Base-by-base conservation (phyloP, 2,797 vertebrate genomes). In the Todus mexicanus region DNA sequence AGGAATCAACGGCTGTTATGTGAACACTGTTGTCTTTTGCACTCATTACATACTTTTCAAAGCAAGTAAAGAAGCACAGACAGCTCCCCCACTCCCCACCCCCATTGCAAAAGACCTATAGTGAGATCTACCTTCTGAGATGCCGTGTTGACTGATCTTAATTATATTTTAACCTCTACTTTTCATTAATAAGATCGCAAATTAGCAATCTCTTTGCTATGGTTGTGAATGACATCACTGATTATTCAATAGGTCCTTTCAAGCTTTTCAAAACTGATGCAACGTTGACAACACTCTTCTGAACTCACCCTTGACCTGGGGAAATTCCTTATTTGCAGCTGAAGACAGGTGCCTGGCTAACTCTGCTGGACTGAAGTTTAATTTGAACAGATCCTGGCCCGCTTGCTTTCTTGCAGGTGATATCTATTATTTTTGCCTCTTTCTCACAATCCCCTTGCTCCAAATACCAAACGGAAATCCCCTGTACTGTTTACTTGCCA, bases 81-180 rank as follows among this genome's bases (percentile, higher is more conserved):
- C 48, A 60, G n/a, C 9, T 5, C 13, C 48, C 25, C 45, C 12
- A 21, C 45, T 21, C 47, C 47, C 21, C 12, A 6, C 21, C 22
- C 9, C 11, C 14, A 13, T 26, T 51, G 60, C 16, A 53, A 54
- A 81, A 81, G 35, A 81, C 26, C 23, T 21, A 29, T 16, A 70
- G 23, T 40, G 45, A 70, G 43, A 43, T 25, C 25, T 90, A 18
- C 50, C 27, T 74, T 73, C 60, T 68, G 75, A 18, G 53, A 50
- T 68, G n/a, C 33, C 6, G 1, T 38, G 27, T 82, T 93, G 86
- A 57, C 29, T 74, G 43, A 84, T 70, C 40, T 73, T 70, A 79
- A 76, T 89, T 79, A n/a, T n/a, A 87, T 80, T 92, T 94, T 80
- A 93, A 82, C 35, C 29, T 87, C 37, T 79, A 64, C 7, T 64